Evolutionary conservation across 2,797 vertebrate species (phyloP).

Genomic region (Silurus aristotelis): DNA sequence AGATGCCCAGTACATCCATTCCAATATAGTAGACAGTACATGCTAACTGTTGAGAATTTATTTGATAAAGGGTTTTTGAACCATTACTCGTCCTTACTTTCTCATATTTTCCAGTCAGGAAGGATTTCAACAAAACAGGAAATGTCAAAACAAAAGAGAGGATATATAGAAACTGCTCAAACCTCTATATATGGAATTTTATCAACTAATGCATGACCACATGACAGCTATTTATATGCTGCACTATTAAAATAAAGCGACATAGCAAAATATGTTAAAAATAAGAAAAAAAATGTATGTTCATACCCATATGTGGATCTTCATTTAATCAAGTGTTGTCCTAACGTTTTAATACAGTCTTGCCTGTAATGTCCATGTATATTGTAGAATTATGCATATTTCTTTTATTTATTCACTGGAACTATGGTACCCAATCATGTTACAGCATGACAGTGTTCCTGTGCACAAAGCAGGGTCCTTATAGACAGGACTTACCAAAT

Average conservation of each 20-base stretch:
- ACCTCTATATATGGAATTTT: conserved; percentile 10
- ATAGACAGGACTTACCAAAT: neutral
- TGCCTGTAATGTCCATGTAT: neutral
- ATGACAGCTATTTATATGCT: neutral
- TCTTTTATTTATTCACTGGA: neutral
- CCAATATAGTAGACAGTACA: neutral
- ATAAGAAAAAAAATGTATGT: neutral
- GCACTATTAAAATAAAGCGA: neutral
- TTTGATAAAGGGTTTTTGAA: neutral
- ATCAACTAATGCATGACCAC: neutral
- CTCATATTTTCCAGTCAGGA: conserved; percentile 26
- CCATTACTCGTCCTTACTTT: conserved; percentile 12
- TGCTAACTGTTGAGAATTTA: neutral
- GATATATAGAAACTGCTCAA: conserved; percentile 17
- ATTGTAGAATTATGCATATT: neutral
- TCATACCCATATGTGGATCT: neutral
- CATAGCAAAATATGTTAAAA: neutral
- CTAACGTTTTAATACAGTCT: neutral
- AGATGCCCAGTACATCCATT: neutral
- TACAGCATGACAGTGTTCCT: neutral
- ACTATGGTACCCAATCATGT: neutral
- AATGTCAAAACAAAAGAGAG: conserved; percentile 33
- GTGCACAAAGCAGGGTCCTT: neutral
- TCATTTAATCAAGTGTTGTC: neutral
- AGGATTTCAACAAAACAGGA: conserved; percentile 46